Evolutionary conservation across 2,113 vertebrate genomes (phyloP), one percentile per base, ranked within the genome.

Genomic region (Hippocampus guttulatus): DNA sequence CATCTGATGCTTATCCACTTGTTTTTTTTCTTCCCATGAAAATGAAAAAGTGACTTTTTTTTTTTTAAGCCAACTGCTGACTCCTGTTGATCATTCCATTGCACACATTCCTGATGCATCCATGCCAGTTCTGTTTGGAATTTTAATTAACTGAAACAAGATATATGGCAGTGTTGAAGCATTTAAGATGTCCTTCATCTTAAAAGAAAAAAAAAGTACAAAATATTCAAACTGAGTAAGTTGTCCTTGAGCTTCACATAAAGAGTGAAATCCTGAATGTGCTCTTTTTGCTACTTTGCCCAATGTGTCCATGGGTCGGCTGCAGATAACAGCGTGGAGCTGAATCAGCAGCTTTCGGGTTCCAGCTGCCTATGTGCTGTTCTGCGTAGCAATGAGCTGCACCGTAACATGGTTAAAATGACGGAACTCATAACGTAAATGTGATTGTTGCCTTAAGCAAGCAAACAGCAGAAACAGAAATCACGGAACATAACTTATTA

Each of bases 221-320:
- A 66, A 58, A 11, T 74, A 21, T 2, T 18, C n/a, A 10, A n/a
- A 8, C 25, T 66, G 27, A 45, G 20, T 64, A 70, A 21, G 52
- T 41, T 69, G 49, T 9, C 62, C n/a, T 10, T 25, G 67, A 40
- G 21, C 43, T 16, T 67, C 49, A 43, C 25, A 45, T 4, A 38
- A 41, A 23, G 23, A 62, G 70, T 23, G 73, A 71, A 74, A 15
- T 57, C 68, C 33, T 47, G 33, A 67, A 65, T 41, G 33, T 69
- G 60, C 73, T 64, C 9, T 74, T 57, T 64, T 55, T 2, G 8
- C 49, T 75, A 73, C 73, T 84, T 73, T 74, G 64, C 12, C 64
- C 64, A 65, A 33, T 14, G n/a, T 23, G 64, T 77, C 49, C 77
- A 73, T 45, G 61, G 47, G 49, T 61, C 60, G 78, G 27, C 66